A percentile compares a stretch with the other conserved stretches of the same genome.
Evolutionary conservation across 2,113 vertebrate species (phyloP).

Genomic region (Plecturocebus donacophilus): DNA sequence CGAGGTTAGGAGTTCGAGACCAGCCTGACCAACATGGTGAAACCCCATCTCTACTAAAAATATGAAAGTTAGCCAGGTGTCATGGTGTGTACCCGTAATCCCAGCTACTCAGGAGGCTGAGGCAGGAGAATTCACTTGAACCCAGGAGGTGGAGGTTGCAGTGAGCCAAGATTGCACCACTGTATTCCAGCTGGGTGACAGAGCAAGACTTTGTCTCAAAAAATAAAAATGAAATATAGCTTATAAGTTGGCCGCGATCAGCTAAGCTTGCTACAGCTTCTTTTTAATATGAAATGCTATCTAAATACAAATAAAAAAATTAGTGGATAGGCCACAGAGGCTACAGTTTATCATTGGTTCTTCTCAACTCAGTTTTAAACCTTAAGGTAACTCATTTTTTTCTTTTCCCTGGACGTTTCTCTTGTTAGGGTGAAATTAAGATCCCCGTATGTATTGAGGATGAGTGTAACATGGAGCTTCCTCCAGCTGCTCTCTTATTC

Average conservation of each 20-base stretch:
- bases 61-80: too few relatives aligned
- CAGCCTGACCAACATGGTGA: too few relatives aligned
- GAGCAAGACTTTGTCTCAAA: too few relatives aligned
- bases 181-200: too few relatives aligned
- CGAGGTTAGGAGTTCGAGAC: too few relatives aligned
- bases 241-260: not conserved
- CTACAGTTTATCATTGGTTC: constrained; percentile 27
- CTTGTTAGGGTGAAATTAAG: constrained; percentile 93
- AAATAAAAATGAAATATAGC: constrained; percentile 8
- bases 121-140: too few relatives aligned
- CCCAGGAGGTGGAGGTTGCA: too few relatives aligned
- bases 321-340: not conserved
- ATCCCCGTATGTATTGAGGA: constrained; percentile 96
- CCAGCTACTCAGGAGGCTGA: too few relatives aligned
- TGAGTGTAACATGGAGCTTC: constrained; percentile 93
- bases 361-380: constrained; percentile 32
- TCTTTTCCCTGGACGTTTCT: constrained; percentile 1
- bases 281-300: constrained; percentile 45
- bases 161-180: too few relatives aligned
- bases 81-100: too few relatives aligned
- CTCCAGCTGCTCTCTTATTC: constrained; percentile 92
- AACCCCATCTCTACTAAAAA: too few relatives aligned
- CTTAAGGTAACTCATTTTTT: constrained; percentile 50
- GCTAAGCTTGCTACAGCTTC: not conserved
- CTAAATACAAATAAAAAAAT: constrained; percentile 38